Conservation (phyloP, 2,113 vertebrate genomes). For the Carassius auratus region DNA sequence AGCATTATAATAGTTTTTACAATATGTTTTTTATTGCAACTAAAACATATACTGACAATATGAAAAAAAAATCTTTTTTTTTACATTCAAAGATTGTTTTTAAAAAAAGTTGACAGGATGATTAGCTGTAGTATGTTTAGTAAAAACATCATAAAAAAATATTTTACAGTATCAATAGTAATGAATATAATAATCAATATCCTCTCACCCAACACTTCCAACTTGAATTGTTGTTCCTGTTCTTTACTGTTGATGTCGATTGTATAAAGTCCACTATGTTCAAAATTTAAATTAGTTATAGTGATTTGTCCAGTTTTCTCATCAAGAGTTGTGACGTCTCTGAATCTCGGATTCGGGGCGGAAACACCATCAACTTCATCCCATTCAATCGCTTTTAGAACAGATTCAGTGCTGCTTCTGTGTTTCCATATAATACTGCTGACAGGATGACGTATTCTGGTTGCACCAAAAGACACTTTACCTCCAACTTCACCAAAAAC, state of each 20-base stretch:
- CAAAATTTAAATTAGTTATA: accelerated
- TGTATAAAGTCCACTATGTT: neutral
- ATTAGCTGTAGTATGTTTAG: too few relatives aligned
- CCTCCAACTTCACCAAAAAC: neutral
- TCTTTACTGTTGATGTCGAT: neutral
- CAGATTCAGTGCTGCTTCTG: accelerated
- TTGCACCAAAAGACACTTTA: neutral
- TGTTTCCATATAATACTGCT: neutral
- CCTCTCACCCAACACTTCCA: neutral
- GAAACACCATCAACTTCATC: accelerated
- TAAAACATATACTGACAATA: too few relatives aligned
- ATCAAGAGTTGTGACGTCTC: neutral
- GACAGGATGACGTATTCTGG: accelerated
- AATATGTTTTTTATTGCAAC: too few relatives aligned
- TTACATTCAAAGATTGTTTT: too few relatives aligned
- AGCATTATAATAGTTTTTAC: too few relatives aligned
- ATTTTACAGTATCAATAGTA: too few relatives aligned
- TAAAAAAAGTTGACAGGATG: too few relatives aligned
- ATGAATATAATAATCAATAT: too few relatives aligned
- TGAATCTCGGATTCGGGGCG: neutral
- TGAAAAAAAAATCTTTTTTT: too few relatives aligned
- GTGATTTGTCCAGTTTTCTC: neutral
- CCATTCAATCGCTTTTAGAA: neutral
- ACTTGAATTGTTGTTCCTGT: neutral
- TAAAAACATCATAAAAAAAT: too few relatives aligned